Base-by-base conservation (phyloP, 2,888 invertebrate species). In the Limenitis camilla region DNA sequence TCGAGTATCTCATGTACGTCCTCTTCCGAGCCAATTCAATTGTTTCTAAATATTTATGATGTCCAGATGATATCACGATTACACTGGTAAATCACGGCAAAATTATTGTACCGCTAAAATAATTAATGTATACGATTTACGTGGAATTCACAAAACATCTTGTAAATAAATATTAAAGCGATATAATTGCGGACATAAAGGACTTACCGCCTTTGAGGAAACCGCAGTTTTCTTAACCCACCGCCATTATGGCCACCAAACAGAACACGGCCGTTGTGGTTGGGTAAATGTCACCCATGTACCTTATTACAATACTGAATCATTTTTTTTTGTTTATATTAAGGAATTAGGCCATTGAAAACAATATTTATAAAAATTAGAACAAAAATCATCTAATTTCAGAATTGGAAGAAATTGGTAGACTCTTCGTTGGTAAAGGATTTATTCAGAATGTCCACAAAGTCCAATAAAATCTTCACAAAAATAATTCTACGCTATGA, bases 1-100 rank as follows among this genome's bases (percentile, higher is more conserved):
- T 74, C 69, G 72, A 58, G 45, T 63, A 71, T 75, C 72, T 70
- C 67, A 66, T 60, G 39, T 56, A 63, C 61, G 61, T 60, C 61
- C 68, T 66, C 64, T 69, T 72, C 64, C 62, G 63, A 72, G 61
- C 53, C 46, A 47, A 55, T 58, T 60, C 53, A 55, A 60, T 61
- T 52, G 52, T 52, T 52, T 52, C 52, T 52, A 52, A 52, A 45
- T 51, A 51, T 51, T 51, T 51, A 51, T 51, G 44, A 51, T 35
- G 19, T 40, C 19, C 19, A 5, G 50, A 44, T 51, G 50, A 51
- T 45, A 35, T 51, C 41, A 43, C 29, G 40, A 49, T 52, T 41
- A 52, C 28, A 31, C 28, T 49, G 32, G 40, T 54, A 54, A 53
- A 53, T 53, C 53, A 53, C 53, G 29, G 27, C 8, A 41, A 49